Conservation (phyloP, 2,797 vertebrate species). For the Phrynocephalus guinanensis region DNA sequence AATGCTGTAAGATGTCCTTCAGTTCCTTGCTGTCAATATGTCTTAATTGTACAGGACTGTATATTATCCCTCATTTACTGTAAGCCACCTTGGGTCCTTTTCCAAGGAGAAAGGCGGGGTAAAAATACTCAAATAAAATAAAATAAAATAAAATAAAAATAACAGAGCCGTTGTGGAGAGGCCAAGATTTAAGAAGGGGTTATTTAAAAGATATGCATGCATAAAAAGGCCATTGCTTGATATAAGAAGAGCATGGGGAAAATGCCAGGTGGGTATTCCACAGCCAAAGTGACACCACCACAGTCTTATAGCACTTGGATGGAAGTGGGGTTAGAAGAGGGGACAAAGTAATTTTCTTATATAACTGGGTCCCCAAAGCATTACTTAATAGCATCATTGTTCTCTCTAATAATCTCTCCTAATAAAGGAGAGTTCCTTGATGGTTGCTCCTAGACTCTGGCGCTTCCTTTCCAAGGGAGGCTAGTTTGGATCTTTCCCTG, state of each 20-base stretch:
- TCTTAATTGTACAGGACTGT: too few species aligned
- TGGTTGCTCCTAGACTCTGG: too few species aligned
- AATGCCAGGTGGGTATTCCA: neutral
- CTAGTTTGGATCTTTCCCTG: neutral
- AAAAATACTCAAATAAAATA: neutral
- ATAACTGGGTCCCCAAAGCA: neutral
- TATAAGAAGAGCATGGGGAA: too few species aligned
- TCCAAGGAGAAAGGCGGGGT: too few species aligned
- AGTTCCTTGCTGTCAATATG: too few species aligned
- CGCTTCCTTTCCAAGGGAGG: neutral
- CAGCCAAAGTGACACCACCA: neutral
- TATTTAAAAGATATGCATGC: too few species aligned
- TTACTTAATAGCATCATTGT: neutral
- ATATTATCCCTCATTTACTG: too few species aligned
- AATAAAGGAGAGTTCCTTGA: too few species aligned
- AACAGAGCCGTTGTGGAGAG: neutral
- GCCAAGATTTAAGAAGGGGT: neutral
- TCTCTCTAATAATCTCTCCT: neutral
- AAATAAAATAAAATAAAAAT: neutral
- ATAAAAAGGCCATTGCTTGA: neutral
- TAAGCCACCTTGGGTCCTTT: too few species aligned
- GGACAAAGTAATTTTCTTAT: neutral
- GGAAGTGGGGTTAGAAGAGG: neutral
- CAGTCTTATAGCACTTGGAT: neutral
- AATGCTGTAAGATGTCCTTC: too few species aligned